Evolutionary conservation across 2,888 invertebrate genomes (phyloP).

Genomic region (Neoaliturus tenellus): DNA sequence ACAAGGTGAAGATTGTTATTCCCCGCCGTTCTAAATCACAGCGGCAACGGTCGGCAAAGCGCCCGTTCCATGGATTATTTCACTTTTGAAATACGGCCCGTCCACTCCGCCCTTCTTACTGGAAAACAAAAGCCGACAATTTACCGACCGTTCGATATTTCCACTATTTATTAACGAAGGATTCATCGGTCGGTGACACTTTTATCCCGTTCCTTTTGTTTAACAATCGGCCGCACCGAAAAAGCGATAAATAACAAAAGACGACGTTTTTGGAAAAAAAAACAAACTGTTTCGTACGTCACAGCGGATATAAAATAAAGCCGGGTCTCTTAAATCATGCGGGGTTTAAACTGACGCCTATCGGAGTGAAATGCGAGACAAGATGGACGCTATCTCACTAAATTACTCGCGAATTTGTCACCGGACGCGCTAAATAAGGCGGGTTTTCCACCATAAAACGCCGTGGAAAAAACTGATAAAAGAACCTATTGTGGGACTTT

Average conservation of each 20-base stretch:
- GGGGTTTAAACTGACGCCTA: conserved; percentile 11
- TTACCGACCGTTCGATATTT: conserved; percentile 47
- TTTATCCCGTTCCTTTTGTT: conserved; percentile 28
- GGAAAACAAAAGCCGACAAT: conserved; percentile 47
- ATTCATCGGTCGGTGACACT: conserved; percentile 23
- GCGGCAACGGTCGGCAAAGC: conserved; percentile 51
- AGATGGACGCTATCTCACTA: conserved; percentile 36
- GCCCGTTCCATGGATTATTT: conserved; percentile 58
- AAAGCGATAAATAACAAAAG: conserved; percentile 44
- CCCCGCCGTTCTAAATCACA: conserved; percentile 42
- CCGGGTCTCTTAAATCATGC: conserved; percentile 28
- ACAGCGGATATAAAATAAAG: conserved; percentile 34
- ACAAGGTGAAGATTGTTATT: conserved; percentile 33
- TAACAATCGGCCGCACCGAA: conserved; percentile 8
- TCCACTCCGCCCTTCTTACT: conserved; percentile 52
- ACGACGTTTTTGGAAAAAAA: conserved; percentile 23
- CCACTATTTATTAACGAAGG: conserved; percentile 36
- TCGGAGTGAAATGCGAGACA: conserved; percentile 13
- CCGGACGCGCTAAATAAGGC: conserved; percentile 16
- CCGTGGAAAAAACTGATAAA: conserved; percentile 16
- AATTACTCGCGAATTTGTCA: conserved; percentile 45
- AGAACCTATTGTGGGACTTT: conserved; percentile 27
- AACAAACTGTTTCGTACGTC: conserved; percentile 31
- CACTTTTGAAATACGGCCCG: conserved; percentile 59
- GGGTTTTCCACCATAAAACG: conserved; percentile 12